Evolutionary conservation across 1,140 invertebrate species (phyloP), one percentile per base, ranked within the genome.

Genomic region (Helicoverpa zea): DNA sequence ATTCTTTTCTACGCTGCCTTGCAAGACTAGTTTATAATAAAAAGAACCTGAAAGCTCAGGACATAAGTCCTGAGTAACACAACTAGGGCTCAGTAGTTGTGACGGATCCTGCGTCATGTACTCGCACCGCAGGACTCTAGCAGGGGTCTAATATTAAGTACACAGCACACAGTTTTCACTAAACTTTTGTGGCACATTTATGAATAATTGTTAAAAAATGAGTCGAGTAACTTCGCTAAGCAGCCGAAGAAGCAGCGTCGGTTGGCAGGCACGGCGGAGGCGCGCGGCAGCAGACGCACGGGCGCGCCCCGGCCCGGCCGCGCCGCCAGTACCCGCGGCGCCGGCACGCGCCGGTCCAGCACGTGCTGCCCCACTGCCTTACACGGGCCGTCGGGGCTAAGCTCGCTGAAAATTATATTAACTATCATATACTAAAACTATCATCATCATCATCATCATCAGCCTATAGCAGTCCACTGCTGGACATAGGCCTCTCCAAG

Each of bases 151-250:
- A 23, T 23, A 23, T 23, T 23, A 23, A 23, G 23, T 4, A 43
- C n/a, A 47, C 16, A 47, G n/a, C 5, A 66, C 14, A 12, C n/a
- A 2, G 12, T 23, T 29, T n/a, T 11, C 2, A n/a, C 47, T 18
- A 16, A 54, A 29, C 7, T 58, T 75, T 72, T 14, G 35, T 43
- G 59, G 51, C 7, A 18, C 4, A 70, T 68, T 84, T 83, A 93
- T 10, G 87, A 88, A 51, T 88, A 91, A 80, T 90, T 89, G 61
- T 83, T 92, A 14, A 93, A 80, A 70, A 94, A 94, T 4, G 92
- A 93, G 78, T 94, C 92, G 1, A 94, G 49, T 13, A 94, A 81
- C 73, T 92, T 94, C 0, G 85, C 89, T 16, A 93, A 16, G 68
- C 88, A 91, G 3, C 91, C 89, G 10, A 92, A 85, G 64, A 83